Percentiles rank a stretch among this genome's conserved stretches.
Evolutionary conservation across 1,140 invertebrate species (phyloP).

Genomic region (Drosophila persimilis): DNA sequence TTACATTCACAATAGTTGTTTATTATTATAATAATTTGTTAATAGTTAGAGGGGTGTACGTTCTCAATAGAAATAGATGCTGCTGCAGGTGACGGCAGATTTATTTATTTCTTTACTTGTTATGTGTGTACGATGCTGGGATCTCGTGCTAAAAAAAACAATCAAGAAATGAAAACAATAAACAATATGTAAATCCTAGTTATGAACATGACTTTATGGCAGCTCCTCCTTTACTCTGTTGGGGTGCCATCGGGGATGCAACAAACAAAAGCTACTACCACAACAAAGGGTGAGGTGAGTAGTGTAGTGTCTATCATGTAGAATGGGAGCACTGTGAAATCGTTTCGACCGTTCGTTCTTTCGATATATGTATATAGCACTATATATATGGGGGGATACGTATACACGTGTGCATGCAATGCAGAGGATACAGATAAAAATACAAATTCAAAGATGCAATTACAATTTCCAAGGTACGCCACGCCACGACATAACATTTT

Average conservation of each 20-base stretch:
- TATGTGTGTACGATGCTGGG: conserved; percentile 48
- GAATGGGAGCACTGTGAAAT: conserved; percentile 28
- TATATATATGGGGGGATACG: conserved; percentile 7
- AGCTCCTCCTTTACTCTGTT: conserved; percentile 12
- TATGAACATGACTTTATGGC: conserved; percentile 80
- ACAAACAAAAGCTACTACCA: conserved; percentile 14
- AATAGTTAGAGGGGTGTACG: conserved; percentile 38
- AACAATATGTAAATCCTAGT: conserved; percentile 56
- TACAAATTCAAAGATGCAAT: conserved; percentile 9
- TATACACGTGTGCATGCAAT: too few relatives aligned
- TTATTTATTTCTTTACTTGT: conserved; percentile 16
- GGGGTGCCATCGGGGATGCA: neutral
- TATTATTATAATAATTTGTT: conserved; percentile 40
- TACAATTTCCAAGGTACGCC: conserved; percentile 29
- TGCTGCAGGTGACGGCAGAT: conserved; percentile 7
- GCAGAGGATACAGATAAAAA: neutral
- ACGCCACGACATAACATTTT: conserved; percentile 37
- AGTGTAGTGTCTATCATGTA: too few relatives aligned
- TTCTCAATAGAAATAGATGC: conserved; percentile 33
- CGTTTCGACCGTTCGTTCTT: neutral
- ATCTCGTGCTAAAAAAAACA: conserved; percentile 74
- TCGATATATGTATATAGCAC: conserved; percentile 14
- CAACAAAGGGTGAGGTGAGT: conserved; percentile 11
- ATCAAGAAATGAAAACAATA: conserved; percentile 33
- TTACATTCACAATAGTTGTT: conserved; percentile 47